Evolutionary conservation across 2,888 invertebrate genomes (phyloP), one percentile per base, ranked within the genome.

Genomic region (Pelosia muscerda): DNA sequence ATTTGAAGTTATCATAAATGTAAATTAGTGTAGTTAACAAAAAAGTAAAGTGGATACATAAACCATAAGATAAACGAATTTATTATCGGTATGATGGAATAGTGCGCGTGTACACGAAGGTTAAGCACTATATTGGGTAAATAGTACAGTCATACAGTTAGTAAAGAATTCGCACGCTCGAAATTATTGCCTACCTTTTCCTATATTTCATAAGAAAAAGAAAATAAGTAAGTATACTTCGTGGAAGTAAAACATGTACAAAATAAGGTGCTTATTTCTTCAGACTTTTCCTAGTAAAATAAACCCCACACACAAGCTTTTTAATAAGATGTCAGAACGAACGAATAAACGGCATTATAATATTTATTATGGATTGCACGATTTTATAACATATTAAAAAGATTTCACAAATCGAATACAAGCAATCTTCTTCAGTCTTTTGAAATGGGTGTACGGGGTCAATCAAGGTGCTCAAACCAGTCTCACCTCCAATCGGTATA

Each of bases 291-390:
- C 19, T 42, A 42, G 42, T 38, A 31, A 38, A 38, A 26, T 56
- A 49, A n/a, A 34, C 25, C 56, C 56, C n/a, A 26, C 56, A 56
- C 56, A 26, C 63, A n/a, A 38, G 56, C 38, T 55, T 63, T 63
- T 56, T 56, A 63, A 63, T 63, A 55, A 63, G 54, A 26, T 63
- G 63, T n/a, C 63, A 38, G 56, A 56, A 55, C n/a, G 55, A 56
- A 53, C 19, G 38, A 63, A 42, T 42, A 42, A 28, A 42, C 19
- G 42, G 19, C 42, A 15, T 42, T 42, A 42, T 42, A 42, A 19
- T 42, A 42, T 49, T n/a, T 49, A 9, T 49, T 42, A 19, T 6
- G 19, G n/a, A 49, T n/a, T 49, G 49, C 49, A 19, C n/a, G 15
- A n/a, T 49, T n/a, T 49, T 49, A n/a, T 49, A n/a, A n/a, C 42